phyloP scores from a whole-genome alignment of 2,113 vertebrate genomes.

The Electrona antarctica region DNA sequence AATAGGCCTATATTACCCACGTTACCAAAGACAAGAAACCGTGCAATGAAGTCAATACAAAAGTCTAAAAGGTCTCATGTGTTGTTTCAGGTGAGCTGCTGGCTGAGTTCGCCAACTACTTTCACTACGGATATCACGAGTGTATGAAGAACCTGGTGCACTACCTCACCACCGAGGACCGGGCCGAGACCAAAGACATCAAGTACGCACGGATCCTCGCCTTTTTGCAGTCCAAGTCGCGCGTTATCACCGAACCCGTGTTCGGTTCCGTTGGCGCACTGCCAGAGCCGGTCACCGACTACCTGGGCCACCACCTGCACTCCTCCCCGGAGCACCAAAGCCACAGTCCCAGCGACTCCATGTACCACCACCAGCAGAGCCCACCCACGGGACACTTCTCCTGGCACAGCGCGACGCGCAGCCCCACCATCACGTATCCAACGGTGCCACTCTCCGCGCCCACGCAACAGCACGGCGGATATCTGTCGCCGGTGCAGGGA shows the following conservation, averaged over 20 bases:
- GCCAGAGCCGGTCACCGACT: constrained; percentile 82
- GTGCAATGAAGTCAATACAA: no score
- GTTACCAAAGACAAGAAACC: no score
- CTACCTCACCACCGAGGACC: constrained; percentile 95
- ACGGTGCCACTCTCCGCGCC: constrained; percentile 79
- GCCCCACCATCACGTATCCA: constrained; percentile 83
- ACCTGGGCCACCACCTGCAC: constrained; percentile 84
- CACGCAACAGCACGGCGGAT: constrained; percentile 86
- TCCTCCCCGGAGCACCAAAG: constrained; percentile 84
- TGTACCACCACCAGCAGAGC: constrained; percentile 81
- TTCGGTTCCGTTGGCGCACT: constrained; percentile 80
- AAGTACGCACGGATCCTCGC: constrained; percentile 96
- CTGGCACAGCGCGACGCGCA: constrained; percentile 85
- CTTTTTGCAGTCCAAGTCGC: constrained; percentile 94
- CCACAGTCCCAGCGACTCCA: constrained; percentile 80
- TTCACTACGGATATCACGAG: constrained; percentile 97
- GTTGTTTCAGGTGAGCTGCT: constrained; percentile 84
- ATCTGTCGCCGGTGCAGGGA: constrained; percentile 87
- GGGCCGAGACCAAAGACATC: constrained; percentile 95
- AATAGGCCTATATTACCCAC: no score
- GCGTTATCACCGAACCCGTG: constrained; percentile 85
- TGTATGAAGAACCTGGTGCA: constrained; percentile 99
- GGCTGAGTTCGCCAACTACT: constrained; percentile 98
- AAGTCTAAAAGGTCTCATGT: not conserved
- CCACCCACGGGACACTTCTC: constrained; percentile 81